phyloP scores from a whole-genome alignment of 1,140 invertebrate species.

The Papilio helenus region DNA sequence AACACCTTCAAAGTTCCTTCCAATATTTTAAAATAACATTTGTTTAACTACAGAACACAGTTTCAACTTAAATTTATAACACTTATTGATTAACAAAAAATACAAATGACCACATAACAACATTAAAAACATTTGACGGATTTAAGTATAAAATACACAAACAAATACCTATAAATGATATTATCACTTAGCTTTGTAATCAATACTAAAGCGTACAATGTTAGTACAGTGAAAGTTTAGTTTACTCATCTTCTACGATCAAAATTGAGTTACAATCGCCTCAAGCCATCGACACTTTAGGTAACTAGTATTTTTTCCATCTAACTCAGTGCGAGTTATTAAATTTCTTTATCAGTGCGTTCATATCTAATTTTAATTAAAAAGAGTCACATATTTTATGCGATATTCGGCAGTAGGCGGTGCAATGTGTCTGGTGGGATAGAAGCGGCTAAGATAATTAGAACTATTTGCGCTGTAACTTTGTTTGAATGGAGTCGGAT shows the following conservation, averaged over 20 bases:
- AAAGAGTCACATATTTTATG: constrained; percentile 80
- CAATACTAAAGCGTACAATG: neutral
- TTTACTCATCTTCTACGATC: constrained; percentile 33
- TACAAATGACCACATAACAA: too few relatives aligned
- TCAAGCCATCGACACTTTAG: constrained; percentile 28
- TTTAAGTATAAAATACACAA: too few relatives aligned
- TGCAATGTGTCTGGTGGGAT: constrained; percentile 57
- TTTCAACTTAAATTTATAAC: too few relatives aligned
- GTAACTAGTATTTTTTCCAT: constrained; percentile 39
- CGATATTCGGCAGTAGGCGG: constrained; percentile 77
- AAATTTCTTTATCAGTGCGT: constrained; percentile 74
- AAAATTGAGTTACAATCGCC: constrained; percentile 25
- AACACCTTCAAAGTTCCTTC: constrained; percentile 59
- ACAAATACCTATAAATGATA: neutral
- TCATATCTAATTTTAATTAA: constrained; percentile 81
- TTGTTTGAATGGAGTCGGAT: constrained; percentile 43
- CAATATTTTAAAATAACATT: constrained; percentile 36
- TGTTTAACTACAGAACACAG: too few relatives aligned
- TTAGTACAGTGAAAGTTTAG: constrained; percentile 32
- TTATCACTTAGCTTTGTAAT: neutral
- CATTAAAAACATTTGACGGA: too few relatives aligned
- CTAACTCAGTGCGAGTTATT: constrained; percentile 72
- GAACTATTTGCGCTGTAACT: constrained; percentile 53
- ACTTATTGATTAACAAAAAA: too few relatives aligned
- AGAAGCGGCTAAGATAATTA: constrained; percentile 53